phyloP scores from a whole-genome alignment of 2,113 vertebrate genomes.

The Phaethon lepturus region DNA sequence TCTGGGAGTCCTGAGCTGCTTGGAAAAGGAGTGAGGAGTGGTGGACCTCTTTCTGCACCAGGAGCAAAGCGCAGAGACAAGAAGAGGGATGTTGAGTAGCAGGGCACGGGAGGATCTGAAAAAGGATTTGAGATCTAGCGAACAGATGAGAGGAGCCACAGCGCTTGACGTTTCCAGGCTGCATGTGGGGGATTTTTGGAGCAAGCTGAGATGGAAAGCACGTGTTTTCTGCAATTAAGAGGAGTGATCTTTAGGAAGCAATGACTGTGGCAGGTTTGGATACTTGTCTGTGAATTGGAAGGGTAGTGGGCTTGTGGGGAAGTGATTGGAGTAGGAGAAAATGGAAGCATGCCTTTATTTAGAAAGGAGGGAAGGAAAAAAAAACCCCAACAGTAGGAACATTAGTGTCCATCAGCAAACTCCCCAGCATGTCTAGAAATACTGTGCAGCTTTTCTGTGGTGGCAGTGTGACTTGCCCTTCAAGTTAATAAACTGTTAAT shows the following conservation, averaged over 20 bases:
- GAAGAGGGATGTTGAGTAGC: not conserved
- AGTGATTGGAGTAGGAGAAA: not conserved
- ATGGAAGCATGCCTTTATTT: not conserved
- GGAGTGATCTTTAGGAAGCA: not conserved
- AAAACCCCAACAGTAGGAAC: not conserved
- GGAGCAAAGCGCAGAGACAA: not conserved
- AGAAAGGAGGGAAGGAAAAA: not conserved
- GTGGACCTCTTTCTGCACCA: not conserved
- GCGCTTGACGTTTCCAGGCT: not conserved
- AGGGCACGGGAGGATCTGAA: not conserved
- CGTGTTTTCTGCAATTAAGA: not conserved
- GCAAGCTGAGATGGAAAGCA: not conserved
- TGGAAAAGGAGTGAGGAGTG: not conserved
- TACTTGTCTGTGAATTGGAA: not conserved
- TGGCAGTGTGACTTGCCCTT: not conserved
- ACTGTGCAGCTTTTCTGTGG: not conserved
- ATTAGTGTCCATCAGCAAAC: not conserved
- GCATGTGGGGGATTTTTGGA: not conserved
- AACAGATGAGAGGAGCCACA: not conserved
- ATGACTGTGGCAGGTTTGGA: not conserved
- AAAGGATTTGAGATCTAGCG: not conserved
- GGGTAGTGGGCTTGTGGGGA: not conserved
- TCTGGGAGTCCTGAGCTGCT: not conserved
- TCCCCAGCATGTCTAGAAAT: not conserved
- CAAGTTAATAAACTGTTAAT: conserved; percentile 55